These are phyloP conservation scores for Ailuropoda melanoleuca DNA, from an alignment of 2,113 vertebrate genomes.

Conservation along the genomic window DNA sequence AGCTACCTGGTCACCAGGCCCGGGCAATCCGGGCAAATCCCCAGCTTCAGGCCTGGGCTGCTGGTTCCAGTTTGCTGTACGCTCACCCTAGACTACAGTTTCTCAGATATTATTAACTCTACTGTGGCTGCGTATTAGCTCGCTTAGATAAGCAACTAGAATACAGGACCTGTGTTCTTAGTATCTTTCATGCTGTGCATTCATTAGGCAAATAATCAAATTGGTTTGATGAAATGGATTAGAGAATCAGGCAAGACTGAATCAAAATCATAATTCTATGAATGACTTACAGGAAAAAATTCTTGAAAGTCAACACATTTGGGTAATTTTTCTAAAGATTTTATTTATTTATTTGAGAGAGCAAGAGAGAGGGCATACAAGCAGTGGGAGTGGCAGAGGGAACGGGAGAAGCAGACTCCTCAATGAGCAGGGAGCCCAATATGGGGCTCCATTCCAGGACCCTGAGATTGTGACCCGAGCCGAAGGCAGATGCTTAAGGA, in stretches of 20 bases:
- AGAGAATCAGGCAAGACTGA: background rate
- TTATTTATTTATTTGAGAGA: background rate
- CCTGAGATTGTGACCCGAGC: background rate
- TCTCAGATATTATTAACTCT: background rate
- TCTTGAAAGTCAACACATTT: background rate
- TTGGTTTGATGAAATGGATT: background rate
- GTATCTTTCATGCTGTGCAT: background rate
- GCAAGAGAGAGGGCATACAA: accelerated
- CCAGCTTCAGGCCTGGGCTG: background rate
- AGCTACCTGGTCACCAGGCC: background rate
- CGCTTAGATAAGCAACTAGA: background rate
- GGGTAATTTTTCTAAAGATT: background rate
- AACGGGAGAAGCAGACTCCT: background rate
- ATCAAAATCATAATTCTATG: background rate
- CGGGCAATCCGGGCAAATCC: background rate
- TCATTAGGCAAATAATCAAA: background rate
- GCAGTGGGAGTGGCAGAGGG: background rate
- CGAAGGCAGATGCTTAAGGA: background rate
- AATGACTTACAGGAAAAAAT: background rate
- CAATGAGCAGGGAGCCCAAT: background rate
- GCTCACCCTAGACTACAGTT: background rate
- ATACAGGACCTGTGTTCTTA: background rate
- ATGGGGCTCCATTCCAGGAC: background rate
- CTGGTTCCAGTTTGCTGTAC: background rate
- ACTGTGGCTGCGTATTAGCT: background rate